phyloP scores from a whole-genome alignment of 2,888 invertebrate genomes.

The Dicycla oo region DNA sequence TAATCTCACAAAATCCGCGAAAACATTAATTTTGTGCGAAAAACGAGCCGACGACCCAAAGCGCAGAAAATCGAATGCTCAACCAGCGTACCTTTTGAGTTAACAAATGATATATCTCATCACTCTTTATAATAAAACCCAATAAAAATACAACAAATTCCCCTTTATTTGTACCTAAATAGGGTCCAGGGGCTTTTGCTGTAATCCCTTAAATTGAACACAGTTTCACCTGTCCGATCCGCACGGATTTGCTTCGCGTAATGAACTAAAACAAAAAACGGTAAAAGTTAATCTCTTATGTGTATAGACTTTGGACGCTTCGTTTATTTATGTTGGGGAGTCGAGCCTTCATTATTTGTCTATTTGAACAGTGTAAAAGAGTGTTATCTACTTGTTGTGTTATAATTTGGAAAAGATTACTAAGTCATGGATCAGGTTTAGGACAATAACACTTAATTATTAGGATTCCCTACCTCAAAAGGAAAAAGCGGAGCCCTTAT shows the following conservation, averaged over 20 bases:
- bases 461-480: too few relatives aligned
- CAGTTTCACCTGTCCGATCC: slow-evolving; percentile 76
- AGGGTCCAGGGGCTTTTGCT: slow-evolving; percentile 61
- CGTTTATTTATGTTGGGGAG: slow-evolving; percentile 42
- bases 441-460: too few relatives aligned
- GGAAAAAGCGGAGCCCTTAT: too few relatives aligned
- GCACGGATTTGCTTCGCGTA: slow-evolving; percentile 67
- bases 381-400: background rate
- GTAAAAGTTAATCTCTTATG: slow-evolving; percentile 68
- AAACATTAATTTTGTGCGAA: background rate
- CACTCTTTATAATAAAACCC: slow-evolving; percentile 6
- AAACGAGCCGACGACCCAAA: background rate
- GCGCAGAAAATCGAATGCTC: background rate
- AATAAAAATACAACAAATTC: slow-evolving; percentile 22
- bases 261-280: slow-evolving; percentile 76
- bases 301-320: slow-evolving; percentile 47
- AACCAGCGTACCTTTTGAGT: background rate
- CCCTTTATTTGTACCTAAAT: slow-evolving; percentile 63
- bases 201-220: slow-evolving; percentile 81
- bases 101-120: background rate
- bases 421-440: background rate
- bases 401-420: background rate
- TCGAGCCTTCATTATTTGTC: slow-evolving; percentile 13
- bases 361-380: slow-evolving; percentile 1
- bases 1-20: too few relatives aligned